phyloP scores from a whole-genome alignment of 2,113 vertebrate genomes.

The Ctenomys sociabilis region DNA sequence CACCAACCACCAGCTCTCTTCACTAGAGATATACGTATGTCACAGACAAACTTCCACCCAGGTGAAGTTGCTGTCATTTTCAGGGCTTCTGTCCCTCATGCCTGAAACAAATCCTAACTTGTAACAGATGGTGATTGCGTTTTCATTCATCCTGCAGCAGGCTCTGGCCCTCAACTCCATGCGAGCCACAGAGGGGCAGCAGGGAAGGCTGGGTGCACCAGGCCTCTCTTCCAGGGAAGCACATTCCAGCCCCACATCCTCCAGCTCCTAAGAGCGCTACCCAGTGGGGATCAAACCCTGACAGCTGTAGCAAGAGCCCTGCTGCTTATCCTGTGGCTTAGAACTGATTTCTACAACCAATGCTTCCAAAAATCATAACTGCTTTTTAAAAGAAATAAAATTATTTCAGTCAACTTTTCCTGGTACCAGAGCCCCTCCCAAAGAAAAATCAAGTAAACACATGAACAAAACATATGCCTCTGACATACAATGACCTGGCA shows the following conservation, averaged over 20 bases:
- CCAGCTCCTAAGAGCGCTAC: background rate
- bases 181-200: background rate
- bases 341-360: slow-evolving; percentile 5
- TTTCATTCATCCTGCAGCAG: background rate
- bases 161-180: background rate
- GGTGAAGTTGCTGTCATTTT: background rate
- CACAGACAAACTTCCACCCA: background rate
- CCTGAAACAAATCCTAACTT: background rate
- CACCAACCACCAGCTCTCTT: background rate
- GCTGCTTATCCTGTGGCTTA: background rate
- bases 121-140: background rate
- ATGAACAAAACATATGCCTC: slow-evolving; percentile 15
- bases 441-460: background rate
- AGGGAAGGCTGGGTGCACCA: background rate
- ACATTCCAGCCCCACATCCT: background rate
- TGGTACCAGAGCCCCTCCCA: background rate
- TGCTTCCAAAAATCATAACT: slow-evolving; percentile 1
- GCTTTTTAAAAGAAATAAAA: slow-evolving; percentile 52
- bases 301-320: background rate
- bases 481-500: background rate
- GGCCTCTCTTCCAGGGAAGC: background rate
- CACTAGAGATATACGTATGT: background rate
- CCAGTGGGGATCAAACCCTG: background rate
- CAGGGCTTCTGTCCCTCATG: background rate
- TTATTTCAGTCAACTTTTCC: slow-evolving; percentile 9